phyloP scores from a whole-genome alignment of 2,797 vertebrate genomes.

The Pangasius mekongensis region DNA sequence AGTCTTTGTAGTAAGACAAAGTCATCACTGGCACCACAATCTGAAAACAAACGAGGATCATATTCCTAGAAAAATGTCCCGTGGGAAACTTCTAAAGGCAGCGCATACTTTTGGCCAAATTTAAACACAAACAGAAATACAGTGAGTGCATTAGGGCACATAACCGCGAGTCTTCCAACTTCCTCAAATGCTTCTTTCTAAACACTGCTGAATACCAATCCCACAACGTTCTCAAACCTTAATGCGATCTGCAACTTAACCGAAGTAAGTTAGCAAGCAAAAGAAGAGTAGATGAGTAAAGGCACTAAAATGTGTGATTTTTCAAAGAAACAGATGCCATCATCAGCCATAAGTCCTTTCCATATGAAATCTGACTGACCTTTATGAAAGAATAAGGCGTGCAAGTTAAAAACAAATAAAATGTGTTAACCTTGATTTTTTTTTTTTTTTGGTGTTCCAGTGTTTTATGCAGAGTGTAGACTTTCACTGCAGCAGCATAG shows the following conservation, averaged over 20 bases:
- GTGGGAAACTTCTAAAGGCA: conserved; percentile 22
- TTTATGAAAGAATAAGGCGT: not conserved
- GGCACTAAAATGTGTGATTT: not conserved
- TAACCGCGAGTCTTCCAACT: not conserved
- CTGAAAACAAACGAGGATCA: conserved; percentile 30
- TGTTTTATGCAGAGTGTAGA: conserved; percentile 5
- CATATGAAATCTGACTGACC: not conserved
- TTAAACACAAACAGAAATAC: conserved; percentile 25
- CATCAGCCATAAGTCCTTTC: no score
- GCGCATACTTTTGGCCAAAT: conserved; percentile 10
- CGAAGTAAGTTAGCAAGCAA: conserved; percentile 9
- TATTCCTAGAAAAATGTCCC: conserved; percentile 12
- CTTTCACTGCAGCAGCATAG: not conserved
- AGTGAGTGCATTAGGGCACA: not conserved
- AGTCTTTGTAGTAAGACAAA: conserved; percentile 3
- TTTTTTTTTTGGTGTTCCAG: conserved; percentile 11
- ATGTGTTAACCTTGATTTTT: not conserved
- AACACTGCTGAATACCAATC: not conserved
- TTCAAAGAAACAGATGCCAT: conserved; percentile 6
- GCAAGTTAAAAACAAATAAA: not conserved
- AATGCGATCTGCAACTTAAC: conserved; percentile 4
- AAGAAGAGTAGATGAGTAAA: not conserved
- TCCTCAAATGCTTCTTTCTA: not conserved
- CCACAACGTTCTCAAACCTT: not conserved
- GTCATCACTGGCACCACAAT: conserved; percentile 30